A percentile compares a stretch with the other conserved stretches of the same genome.
phyloP scores from a whole-genome alignment of 2,888 invertebrate genomes.

The Rhyacophila evoluta region DNA sequence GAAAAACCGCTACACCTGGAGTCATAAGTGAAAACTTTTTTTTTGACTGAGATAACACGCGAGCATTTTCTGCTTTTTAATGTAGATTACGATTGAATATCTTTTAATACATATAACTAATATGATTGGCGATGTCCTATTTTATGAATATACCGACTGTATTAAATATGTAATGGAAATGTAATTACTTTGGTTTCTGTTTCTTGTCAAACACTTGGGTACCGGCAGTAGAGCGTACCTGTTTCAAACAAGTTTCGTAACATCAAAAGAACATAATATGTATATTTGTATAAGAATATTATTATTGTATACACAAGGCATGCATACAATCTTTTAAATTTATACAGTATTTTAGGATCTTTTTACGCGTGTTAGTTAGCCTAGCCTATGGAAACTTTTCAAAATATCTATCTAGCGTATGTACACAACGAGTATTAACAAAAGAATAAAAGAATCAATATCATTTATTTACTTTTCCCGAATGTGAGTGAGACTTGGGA shows the following conservation, averaged over 20 bases:
- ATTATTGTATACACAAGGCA: not conserved
- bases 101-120: too few species aligned
- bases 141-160: too few species aligned
- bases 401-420: not conserved
- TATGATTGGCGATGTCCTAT: too few species aligned
- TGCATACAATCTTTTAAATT: slow-evolving; percentile 1
- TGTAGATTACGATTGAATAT: too few species aligned
- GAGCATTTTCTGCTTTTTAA: too few species aligned
- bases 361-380: slow-evolving; percentile 1
- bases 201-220: not conserved
- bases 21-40: too few species aligned
- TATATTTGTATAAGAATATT: slow-evolving; percentile 15
- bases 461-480: too few species aligned
- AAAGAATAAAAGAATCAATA: not conserved
- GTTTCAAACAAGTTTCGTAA: not conserved
- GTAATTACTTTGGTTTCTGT: not conserved
- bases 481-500: too few species aligned
- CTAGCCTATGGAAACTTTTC: not conserved
- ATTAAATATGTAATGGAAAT: too few species aligned
- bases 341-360: not conserved
- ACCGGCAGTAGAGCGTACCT: not conserved
- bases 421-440: not conserved
- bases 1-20: too few species aligned
- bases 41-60: too few species aligned
- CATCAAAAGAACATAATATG: slow-evolving; percentile 4